phyloP scores from a whole-genome alignment of 2,113 vertebrate species.

The Camelus dromedarius region DNA sequence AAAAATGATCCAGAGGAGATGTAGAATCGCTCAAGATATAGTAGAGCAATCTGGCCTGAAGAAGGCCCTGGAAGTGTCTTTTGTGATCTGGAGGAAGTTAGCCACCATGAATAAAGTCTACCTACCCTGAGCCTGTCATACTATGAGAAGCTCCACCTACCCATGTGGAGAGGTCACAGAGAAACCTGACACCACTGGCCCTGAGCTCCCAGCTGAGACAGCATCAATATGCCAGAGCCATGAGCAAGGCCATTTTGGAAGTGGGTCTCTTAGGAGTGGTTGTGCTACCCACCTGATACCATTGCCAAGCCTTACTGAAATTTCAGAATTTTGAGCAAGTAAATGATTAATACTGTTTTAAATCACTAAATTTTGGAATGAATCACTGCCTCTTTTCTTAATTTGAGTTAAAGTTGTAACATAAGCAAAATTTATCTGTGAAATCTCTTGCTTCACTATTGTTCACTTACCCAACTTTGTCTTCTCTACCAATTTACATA shows the following conservation, averaged over 20 bases:
- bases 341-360: neutral
- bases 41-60: neutral
- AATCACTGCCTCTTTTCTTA: neutral
- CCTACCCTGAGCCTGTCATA: neutral
- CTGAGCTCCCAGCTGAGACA: neutral
- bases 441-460: neutral
- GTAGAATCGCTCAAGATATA: neutral
- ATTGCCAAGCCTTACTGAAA: neutral
- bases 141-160: neutral
- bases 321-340: conserved; percentile 38
- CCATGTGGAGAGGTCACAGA: neutral
- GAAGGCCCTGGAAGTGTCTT: neutral
- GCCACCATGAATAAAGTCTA: neutral
- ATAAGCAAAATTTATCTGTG: neutral
- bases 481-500: neutral
- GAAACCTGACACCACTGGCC: neutral
- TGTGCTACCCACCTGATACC: neutral
- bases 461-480: neutral
- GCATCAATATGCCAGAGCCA: neutral
- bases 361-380: neutral
- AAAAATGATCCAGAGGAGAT: neutral
- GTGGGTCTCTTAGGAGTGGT: neutral
- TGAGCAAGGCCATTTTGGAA: neutral
- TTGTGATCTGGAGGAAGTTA: neutral
- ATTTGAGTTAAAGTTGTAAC: neutral